phyloP scores from a whole-genome alignment of 37 sponge, comb jelly and placozoan species.

The Theonella swinhoei region DNA sequence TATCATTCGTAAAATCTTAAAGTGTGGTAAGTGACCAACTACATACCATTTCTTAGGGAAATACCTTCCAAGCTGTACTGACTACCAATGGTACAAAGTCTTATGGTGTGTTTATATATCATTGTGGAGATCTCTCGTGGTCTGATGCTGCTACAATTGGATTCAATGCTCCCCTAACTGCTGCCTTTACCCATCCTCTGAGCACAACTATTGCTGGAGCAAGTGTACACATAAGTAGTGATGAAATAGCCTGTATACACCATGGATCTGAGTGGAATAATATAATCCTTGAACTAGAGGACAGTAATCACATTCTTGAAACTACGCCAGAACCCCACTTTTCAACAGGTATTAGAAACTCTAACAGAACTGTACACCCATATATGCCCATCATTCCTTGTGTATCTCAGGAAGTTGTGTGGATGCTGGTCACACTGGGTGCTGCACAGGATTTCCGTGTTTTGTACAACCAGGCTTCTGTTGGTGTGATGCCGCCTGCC shows the following conservation, averaged over 20 bases:
- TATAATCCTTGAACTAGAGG: not conserved
- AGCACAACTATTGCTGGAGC: not conserved
- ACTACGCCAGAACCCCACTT: slow-evolving; percentile 6
- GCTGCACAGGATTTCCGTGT: slow-evolving; percentile 27
- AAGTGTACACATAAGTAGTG: not conserved
- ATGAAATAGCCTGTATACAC: not conserved
- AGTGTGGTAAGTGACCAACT: no score
- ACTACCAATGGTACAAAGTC: slow-evolving; percentile 14
- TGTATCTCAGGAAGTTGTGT: slow-evolving; percentile 18
- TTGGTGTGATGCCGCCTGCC: slow-evolving; percentile 20
- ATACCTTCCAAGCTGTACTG: slow-evolving; percentile 16
- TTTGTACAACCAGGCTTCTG: slow-evolving; percentile 16
- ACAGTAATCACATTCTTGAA: not conserved
- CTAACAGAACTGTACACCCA: no score
- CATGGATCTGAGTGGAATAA: not conserved
- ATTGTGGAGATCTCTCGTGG: slow-evolving; percentile 16
- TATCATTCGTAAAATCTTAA: not conserved
- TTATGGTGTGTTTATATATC: slow-evolving; percentile 3
- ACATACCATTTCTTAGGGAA: not conserved
- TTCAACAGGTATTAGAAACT: not conserved
- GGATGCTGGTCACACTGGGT: slow-evolving; percentile 33
- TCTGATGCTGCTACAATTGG: slow-evolving; percentile 23
- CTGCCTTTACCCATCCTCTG: not conserved
- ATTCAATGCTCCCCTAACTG: not conserved
- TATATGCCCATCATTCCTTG: no score